Evolutionary conservation across 92 coral and sea anemone species (phyloP).

Genomic region (Palythoa grandis): DNA sequence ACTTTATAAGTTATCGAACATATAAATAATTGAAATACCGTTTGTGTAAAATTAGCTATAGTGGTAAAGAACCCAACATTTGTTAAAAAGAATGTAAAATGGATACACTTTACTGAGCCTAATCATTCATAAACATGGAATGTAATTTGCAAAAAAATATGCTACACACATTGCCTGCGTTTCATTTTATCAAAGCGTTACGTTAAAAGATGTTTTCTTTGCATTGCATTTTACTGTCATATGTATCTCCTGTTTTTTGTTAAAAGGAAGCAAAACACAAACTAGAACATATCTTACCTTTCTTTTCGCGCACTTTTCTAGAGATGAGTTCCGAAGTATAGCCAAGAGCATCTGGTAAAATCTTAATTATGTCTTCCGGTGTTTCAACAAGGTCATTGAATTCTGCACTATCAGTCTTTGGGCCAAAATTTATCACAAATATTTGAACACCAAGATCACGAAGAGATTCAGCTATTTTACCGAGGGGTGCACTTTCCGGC

Average conservation of each 20-base stretch:
- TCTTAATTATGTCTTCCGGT: not conserved
- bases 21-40: too few species aligned
- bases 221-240: not conserved
- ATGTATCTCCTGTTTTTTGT: not conserved
- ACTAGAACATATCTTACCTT: not conserved
- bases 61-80: too few species aligned
- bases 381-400: slow-evolving; percentile 3
- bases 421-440: slow-evolving; percentile 21
- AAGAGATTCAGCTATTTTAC: slow-evolving; percentile 35
- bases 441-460: slow-evolving; percentile 15
- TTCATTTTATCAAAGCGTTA: too few species aligned
- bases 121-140: too few species aligned
- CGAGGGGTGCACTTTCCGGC: slow-evolving; percentile 27
- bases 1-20: too few species aligned
- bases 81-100: too few species aligned
- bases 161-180: too few species aligned
- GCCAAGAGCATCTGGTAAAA: slow-evolving; percentile 11
- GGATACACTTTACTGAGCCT: too few species aligned
- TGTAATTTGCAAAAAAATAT: too few species aligned
- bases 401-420: not conserved
- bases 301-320: slow-evolving; percentile 16
- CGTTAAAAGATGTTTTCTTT: too few species aligned
- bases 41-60: too few species aligned
- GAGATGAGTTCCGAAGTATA: slow-evolving; percentile 18
- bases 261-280: not conserved